phyloP scores from a whole-genome alignment of 2,888 invertebrate genomes.

The Hololepta plana region DNA sequence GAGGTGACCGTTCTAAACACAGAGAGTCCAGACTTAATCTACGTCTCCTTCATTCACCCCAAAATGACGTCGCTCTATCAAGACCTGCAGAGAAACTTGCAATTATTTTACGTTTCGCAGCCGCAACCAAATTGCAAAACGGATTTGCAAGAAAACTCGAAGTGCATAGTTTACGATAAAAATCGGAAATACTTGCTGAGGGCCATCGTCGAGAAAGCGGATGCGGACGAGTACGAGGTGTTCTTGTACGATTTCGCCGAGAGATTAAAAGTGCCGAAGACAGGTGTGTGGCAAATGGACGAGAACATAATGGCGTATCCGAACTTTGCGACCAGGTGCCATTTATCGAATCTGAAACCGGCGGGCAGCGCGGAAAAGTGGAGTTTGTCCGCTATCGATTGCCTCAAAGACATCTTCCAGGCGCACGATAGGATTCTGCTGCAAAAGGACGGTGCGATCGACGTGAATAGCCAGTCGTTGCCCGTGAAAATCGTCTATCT shows the following conservation, averaged over 20 bases:
- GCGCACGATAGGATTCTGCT: too few species aligned
- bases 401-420: slow-evolving; percentile 28
- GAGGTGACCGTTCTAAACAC: slow-evolving; percentile 16
- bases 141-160: too few species aligned
- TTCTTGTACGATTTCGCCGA: slow-evolving; percentile 49
- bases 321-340: slow-evolving; percentile 44
- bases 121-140: too few species aligned
- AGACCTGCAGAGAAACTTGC: too few species aligned
- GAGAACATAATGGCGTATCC: slow-evolving; percentile 31
- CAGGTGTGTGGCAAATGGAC: slow-evolving; percentile 32
- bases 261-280: slow-evolving; percentile 28
- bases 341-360: slow-evolving; percentile 48
- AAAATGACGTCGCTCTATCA: too few species aligned
- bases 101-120: too few species aligned
- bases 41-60: too few species aligned
- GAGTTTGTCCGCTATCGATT: slow-evolving; percentile 41
- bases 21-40: slow-evolving; percentile 18
- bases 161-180: slow-evolving; percentile 28
- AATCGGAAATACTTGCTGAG: slow-evolving; percentile 46
- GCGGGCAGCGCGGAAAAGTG: slow-evolving; percentile 43
- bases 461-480: slow-evolving; percentile 18
- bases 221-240: slow-evolving; percentile 29
- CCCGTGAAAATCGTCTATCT: slow-evolving; percentile 48
- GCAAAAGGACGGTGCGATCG: slow-evolving; percentile 10
- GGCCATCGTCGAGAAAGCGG: slow-evolving; percentile 30